phyloP scores from a whole-genome alignment of 2,888 invertebrate species.

The Kryphioiulus occultus region DNA sequence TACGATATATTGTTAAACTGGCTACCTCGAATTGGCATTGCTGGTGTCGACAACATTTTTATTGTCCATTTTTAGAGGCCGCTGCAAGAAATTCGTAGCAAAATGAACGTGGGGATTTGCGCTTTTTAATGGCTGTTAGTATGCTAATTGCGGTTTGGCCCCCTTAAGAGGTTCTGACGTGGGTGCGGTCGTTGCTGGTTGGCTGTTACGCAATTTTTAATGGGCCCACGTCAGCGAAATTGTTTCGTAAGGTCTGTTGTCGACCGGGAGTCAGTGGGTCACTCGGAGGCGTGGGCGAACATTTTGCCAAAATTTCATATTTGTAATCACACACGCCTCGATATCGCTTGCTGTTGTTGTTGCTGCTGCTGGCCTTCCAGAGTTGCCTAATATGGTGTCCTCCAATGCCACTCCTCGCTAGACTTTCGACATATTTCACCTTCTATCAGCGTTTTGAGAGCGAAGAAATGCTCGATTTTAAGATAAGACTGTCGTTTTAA shows the following conservation, averaged over 20 bases:
- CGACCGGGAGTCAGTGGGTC: neutral
- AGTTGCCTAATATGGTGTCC: neutral
- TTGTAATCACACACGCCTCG: neutral
- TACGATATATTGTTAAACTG: too few species aligned
- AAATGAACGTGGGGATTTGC: too few species aligned
- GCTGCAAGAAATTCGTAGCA: too few species aligned
- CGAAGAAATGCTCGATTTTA: too few species aligned
- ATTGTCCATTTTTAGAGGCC: too few species aligned
- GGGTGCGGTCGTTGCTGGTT: conserved; percentile 5
- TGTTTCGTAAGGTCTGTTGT: neutral
- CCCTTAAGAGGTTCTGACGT: neutral
- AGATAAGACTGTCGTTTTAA: too few species aligned
- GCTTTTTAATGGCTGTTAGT: too few species aligned
- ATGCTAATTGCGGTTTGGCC: neutral
- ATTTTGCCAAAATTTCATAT: neutral
- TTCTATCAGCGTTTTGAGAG: too few species aligned
- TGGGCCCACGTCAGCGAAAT: neutral
- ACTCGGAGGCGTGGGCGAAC: neutral
- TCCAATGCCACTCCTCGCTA: neutral
- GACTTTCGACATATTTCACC: too few species aligned
- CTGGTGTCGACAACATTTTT: too few species aligned
- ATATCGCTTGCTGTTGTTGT: neutral
- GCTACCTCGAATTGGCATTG: too few species aligned
- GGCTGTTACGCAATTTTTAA: neutral
- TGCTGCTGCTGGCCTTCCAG: neutral